Conservation (phyloP, 2,888 invertebrate genomes). For the Thymelicus acteon region DNA sequence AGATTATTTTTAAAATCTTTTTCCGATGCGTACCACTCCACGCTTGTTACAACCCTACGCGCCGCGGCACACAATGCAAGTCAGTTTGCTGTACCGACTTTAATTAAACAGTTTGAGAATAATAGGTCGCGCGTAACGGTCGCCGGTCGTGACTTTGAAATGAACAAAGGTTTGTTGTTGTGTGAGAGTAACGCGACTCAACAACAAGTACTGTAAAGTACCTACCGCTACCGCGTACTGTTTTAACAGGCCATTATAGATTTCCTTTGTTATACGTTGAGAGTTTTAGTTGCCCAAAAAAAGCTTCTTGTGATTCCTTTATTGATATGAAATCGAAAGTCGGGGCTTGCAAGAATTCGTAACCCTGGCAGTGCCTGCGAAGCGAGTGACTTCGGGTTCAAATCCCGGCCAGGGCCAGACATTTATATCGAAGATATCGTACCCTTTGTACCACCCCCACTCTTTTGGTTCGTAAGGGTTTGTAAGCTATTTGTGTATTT, state of each 20-base stretch:
- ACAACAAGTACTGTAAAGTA: not conserved
- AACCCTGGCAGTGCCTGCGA: too few species aligned
- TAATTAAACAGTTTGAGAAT: conserved; percentile 38
- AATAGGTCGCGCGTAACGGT: conserved; percentile 42
- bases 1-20: too few species aligned
- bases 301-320: not conserved
- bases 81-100: conserved; percentile 37
- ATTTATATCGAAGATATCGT: too few species aligned
- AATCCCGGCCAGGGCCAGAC: too few species aligned
- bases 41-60: conserved; percentile 36
- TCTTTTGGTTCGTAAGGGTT: too few species aligned
- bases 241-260: not conserved
- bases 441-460: too few species aligned
- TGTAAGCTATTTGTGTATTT: too few species aligned
- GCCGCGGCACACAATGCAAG: conserved; percentile 41
- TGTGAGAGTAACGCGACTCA: conserved; percentile 17
- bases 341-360: too few species aligned
- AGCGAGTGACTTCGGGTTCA: too few species aligned
- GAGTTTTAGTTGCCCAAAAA: not conserved
- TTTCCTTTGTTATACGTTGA: not conserved
- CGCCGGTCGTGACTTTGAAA: conserved; percentile 48
- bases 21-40: not conserved
- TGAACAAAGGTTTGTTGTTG: conserved; percentile 46
- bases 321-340: not conserved
- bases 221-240: not conserved